Conservation (phyloP, 2,113 vertebrate species). For the Ploceus nigricollis region DNA sequence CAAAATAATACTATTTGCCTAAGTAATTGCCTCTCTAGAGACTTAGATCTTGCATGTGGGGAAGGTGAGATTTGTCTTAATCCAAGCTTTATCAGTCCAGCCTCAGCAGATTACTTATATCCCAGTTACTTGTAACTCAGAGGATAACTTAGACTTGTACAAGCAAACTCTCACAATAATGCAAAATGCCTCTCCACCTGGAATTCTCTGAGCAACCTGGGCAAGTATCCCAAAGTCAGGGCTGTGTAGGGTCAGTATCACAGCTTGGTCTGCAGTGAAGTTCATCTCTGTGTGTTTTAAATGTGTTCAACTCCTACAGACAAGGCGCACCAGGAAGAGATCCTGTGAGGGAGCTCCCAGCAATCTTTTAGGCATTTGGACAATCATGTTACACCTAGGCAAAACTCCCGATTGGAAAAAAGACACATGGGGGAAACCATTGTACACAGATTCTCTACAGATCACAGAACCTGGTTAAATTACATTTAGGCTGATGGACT, state of each 20-base stretch:
- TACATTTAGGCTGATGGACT: background rate
- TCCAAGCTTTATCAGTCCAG: background rate
- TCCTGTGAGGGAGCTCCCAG: background rate
- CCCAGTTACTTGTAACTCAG: background rate
- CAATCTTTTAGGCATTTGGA: background rate
- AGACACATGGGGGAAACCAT: background rate
- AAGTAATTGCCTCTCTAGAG: background rate
- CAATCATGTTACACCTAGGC: background rate
- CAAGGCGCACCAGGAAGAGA: background rate
- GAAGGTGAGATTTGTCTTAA: background rate
- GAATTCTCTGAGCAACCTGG: background rate
- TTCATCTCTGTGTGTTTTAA: background rate
- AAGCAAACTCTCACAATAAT: background rate
- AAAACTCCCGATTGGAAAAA: background rate
- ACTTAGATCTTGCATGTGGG: background rate
- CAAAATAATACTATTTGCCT: background rate
- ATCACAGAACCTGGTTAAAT: background rate
- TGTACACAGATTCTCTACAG: background rate
- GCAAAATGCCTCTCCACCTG: background rate
- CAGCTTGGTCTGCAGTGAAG: background rate
- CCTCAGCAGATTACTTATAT: background rate
- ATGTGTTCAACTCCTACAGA: background rate
- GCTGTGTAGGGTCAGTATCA: background rate
- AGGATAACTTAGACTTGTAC: background rate
- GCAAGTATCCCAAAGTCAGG: background rate